A percentile compares a stretch with the other conserved stretches of the same genome.
phyloP scores from a whole-genome alignment of 2,797 vertebrate species.

The Danio albolineatus region DNA sequence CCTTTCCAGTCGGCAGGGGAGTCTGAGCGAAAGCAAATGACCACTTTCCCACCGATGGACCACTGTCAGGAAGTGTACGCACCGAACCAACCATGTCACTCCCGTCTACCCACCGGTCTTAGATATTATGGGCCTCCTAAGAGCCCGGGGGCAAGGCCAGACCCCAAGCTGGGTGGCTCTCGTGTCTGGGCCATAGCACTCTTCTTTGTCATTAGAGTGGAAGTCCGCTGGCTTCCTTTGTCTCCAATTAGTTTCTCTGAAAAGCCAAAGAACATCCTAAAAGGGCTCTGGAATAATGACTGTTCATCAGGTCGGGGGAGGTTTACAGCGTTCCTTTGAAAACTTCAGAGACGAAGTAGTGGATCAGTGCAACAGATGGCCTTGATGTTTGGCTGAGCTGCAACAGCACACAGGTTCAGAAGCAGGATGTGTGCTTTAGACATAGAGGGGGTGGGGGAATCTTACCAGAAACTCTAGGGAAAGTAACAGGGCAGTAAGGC shows the following conservation, averaged over 20 bases:
- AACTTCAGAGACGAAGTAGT: conserved; percentile 72
- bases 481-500: conserved; percentile 15
- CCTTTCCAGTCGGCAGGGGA: conserved; percentile 49
- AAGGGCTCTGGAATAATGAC: conserved; percentile 81
- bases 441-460: not conserved
- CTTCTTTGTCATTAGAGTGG: conserved; percentile 82
- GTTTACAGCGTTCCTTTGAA: conserved; percentile 75
- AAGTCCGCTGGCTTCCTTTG: conserved; percentile 74
- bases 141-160: conserved; percentile 62
- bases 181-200: conserved; percentile 68
- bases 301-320: conserved; percentile 73
- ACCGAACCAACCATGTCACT: conserved; percentile 42
- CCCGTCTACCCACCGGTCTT: conserved; percentile 21
- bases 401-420: conserved; percentile 48
- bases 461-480: conserved; percentile 55
- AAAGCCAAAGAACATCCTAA: conserved; percentile 75
- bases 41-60: conserved; percentile 58
- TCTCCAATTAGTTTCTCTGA: conserved; percentile 84
- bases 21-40: conserved; percentile 63
- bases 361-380: conserved; percentile 76
- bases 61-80: conserved; percentile 41
- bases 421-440: conserved; percentile 42
- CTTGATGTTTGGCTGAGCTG: conserved; percentile 55
- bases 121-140: conserved; percentile 48
- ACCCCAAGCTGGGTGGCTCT: conserved; percentile 67